Evolutionary conservation across 2,113 vertebrate genomes (phyloP), one percentile per base, ranked within the genome.

Genomic region (Pelecanoides urinatrix): DNA sequence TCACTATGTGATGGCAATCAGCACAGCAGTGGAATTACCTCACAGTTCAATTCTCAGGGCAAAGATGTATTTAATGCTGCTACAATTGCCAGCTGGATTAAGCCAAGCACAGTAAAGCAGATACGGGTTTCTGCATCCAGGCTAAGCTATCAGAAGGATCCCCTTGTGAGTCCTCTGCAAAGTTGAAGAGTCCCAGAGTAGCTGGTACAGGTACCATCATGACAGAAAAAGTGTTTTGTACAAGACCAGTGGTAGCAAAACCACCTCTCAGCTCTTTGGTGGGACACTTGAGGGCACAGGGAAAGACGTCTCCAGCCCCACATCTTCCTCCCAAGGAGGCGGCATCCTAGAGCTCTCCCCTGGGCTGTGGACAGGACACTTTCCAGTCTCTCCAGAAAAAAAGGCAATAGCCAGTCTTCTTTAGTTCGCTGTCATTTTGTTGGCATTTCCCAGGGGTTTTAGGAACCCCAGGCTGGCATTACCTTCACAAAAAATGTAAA

Each of bases 51-150:
- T 52, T 92, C 72, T 85, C 40, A 38, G 44, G 50, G 49, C 55
- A 91, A 82, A 66, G 61, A 77, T 18, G 6, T 10, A 53, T 68
- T 89, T 83, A 71, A 86, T 20, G 12, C 38, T 40, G 21, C 25
- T 78, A 72, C 86, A 55, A 50, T 70, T 78, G 82, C 61, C 79
- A 42, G 73, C 23, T 75, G 92, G 72, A 86, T 94, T 97, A 80
- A 95, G 82, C 53, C 86, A 77, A 74, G 75, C 47, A 49, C 38
- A 42, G 72, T 70, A 80, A 95, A 90, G 81, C 47, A 89, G 22
- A 95, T 26, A 50, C 0, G 3, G 50, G 45, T 95, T 92, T 94
- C 27, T 58, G 13, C 44, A 91, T 85, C 73, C 85, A 67, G 71
- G 59, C 23, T 83, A 86, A 79, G 36, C 75, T 91, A 42, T 75